Percentiles rank a stretch among this genome's conserved stretches.
Conservation (phyloP, 2,113 vertebrate species). For the Gambusia holbrooki region DNA sequence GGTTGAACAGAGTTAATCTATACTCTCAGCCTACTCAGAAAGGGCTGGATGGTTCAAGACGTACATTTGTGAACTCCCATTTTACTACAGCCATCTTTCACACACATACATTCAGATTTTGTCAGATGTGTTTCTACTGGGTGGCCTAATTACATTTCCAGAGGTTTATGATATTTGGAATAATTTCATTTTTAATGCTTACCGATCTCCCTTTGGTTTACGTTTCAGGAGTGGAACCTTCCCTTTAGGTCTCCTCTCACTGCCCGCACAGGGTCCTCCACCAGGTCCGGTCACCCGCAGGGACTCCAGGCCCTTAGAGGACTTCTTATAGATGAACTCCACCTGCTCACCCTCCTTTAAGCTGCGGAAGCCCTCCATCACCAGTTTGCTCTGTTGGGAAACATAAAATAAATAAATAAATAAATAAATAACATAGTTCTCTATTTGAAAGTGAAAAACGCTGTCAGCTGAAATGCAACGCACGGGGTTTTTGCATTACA, state of each 20-base stretch:
- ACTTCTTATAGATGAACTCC: conserved; percentile 99
- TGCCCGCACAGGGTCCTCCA: conserved; percentile 94
- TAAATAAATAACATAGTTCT: conserved; percentile 28
- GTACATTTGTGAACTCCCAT: conserved; percentile 30
- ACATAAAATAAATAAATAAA: conserved; percentile 3
- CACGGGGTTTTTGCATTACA: conserved; percentile 2
- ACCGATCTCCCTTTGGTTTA: conserved; percentile 99
- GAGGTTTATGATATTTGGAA: neutral
- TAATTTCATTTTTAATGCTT: conserved; percentile 65
- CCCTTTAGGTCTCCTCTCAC: conserved; percentile 97
- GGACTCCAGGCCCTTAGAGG: conserved; percentile 98
- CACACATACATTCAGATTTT: conserved; percentile 5
- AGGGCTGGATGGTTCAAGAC: conserved; percentile 39
- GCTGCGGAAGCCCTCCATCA: conserved; percentile 99
- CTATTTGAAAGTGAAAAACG: conserved; percentile 19
- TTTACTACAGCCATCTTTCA: conserved; percentile 7
- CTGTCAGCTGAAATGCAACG: conserved; percentile 15
- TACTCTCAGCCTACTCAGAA: conserved; percentile 69
- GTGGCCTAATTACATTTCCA: neutral
- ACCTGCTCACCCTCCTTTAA: conserved; percentile 98
- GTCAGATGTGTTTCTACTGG: neutral
- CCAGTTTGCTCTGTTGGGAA: conserved; percentile 92
- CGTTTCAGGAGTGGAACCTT: conserved; percentile 93
- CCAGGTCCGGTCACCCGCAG: conserved; percentile 97
- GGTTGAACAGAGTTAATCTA: conserved; percentile 72